Conservation (phyloP, 1,140 invertebrate genomes). For the Lysiphlebus fabarum region DNA sequence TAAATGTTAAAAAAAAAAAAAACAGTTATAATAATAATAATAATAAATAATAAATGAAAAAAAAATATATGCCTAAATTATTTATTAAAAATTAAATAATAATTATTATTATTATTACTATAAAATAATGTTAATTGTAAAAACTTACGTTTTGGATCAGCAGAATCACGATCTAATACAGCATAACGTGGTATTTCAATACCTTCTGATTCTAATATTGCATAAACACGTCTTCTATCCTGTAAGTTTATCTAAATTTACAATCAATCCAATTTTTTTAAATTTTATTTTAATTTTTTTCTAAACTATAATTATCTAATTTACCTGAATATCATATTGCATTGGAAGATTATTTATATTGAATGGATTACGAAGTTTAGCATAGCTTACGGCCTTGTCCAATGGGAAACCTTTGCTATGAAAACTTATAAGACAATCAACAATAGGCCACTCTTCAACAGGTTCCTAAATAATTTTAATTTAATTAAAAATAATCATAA, state of each 20-base stretch:
- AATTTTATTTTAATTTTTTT: neutral
- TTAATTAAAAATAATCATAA: slow-evolving; percentile 5
- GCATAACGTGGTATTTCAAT: slow-evolving; percentile 98
- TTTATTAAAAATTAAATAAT: slow-evolving; percentile 9
- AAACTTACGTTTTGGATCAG: slow-evolving; percentile 80
- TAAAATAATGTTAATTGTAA: too few species aligned
- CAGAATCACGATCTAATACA: slow-evolving; percentile 90
- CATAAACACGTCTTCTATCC: slow-evolving; percentile 91
- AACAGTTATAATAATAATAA: too few species aligned
- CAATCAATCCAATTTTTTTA: too few species aligned
- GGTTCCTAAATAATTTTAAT: slow-evolving; percentile 69
- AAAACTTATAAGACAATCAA: slow-evolving; percentile 97
- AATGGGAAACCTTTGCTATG: slow-evolving; percentile 98
- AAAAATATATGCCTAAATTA: slow-evolving; percentile 2
- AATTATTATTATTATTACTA: too few species aligned
- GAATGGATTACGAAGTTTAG: slow-evolving; percentile 89
- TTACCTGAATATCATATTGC: slow-evolving; percentile 94
- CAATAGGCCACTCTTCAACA: slow-evolving; percentile 96
- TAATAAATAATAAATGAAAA: neutral
- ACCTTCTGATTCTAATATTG: slow-evolving; percentile 88
- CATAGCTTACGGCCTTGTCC: slow-evolving; percentile 97
- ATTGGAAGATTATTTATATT: slow-evolving; percentile 98
- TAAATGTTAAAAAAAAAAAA: too few species aligned
- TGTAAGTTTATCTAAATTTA: slow-evolving; percentile 34
- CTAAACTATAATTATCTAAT: slow-evolving; percentile 1